Conservation (phyloP, 2,888 invertebrate species). For the Euplexia lucipara region DNA sequence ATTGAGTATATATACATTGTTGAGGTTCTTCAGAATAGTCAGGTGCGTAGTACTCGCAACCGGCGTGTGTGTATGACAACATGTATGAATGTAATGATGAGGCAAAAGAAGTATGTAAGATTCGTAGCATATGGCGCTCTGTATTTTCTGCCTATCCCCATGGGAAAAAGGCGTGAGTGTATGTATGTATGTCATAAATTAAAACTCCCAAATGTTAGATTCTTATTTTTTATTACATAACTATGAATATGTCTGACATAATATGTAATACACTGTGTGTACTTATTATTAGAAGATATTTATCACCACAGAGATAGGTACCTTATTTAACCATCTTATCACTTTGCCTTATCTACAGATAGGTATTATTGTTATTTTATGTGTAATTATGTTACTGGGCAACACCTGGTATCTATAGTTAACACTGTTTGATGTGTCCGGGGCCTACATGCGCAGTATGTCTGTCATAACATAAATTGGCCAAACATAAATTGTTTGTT, state of each 20-base stretch:
- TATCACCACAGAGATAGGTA: slow-evolving; percentile 53
- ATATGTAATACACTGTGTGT: slow-evolving; percentile 37
- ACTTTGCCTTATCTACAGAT: slow-evolving; percentile 5
- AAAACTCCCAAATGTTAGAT: not conserved
- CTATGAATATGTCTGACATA: slow-evolving; percentile 40
- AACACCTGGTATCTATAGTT: not conserved
- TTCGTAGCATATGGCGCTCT: no score
- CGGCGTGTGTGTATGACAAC: no score
- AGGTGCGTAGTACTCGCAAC: no score
- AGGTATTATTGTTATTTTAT: not conserved
- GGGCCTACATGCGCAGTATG: not conserved
- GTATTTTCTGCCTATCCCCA: no score
- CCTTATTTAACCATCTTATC: slow-evolving; percentile 28
- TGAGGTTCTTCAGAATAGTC: no score
- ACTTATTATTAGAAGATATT: slow-evolving; percentile 32
- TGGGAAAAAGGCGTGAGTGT: no score
- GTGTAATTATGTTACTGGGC: not conserved
- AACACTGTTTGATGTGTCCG: not conserved
- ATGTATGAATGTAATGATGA: no score
- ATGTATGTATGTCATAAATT: slow-evolving; percentile 8
- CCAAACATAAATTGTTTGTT: not conserved
- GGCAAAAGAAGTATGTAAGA: no score
- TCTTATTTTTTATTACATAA: slow-evolving; percentile 29
- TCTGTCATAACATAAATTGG: not conserved
- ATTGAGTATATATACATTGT: no score